phyloP scores from a whole-genome alignment of 2,113 vertebrate species.

The Pelusios castaneus region DNA sequence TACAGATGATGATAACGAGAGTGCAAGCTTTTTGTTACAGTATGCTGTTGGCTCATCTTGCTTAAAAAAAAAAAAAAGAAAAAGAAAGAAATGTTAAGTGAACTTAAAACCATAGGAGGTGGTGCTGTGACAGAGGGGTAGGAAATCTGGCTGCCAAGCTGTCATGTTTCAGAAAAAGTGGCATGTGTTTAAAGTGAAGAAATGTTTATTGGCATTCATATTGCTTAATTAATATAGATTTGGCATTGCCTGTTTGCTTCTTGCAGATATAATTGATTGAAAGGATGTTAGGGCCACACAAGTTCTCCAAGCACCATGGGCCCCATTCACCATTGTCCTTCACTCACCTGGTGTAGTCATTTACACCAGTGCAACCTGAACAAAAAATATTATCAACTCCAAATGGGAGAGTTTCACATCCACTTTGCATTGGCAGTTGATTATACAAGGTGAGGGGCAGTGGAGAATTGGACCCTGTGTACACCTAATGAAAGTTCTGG shows the following conservation, averaged over 20 bases:
- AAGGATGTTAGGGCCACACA: background rate
- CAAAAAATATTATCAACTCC: fast-evolving
- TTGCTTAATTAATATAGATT: background rate
- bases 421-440: background rate
- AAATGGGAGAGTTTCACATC: background rate
- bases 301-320: background rate
- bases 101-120: fast-evolving
- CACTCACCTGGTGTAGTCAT: fast-evolving
- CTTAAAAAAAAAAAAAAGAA: background rate
- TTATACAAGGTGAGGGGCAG: fast-evolving
- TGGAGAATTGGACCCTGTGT: background rate
- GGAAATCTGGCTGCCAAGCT: background rate
- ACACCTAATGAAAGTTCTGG: background rate
- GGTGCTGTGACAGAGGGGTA: background rate
- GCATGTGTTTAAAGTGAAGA: background rate
- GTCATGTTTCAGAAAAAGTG: background rate
- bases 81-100: background rate
- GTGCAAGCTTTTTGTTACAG: background rate
- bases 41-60: background rate
- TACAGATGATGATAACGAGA: background rate
- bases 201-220: background rate
- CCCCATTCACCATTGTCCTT: fast-evolving
- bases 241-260: background rate
- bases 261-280: background rate
- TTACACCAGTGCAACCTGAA: fast-evolving